Evolutionary conservation across 1,140 invertebrate species (phyloP), one percentile per base, ranked within the genome.

Genomic region (Temnothorax longispinosus): DNA sequence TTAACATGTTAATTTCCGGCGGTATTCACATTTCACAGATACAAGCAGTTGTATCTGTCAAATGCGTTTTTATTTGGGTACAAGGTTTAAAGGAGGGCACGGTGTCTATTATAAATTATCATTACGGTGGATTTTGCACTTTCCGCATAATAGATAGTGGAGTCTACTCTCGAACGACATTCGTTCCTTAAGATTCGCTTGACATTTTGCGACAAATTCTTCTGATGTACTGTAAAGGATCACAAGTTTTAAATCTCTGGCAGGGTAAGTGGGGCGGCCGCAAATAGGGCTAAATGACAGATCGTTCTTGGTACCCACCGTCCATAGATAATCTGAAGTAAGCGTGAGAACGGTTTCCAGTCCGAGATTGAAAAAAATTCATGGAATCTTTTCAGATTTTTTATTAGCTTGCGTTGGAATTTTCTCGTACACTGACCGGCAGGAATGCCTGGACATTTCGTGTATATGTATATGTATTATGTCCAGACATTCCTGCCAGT

Each of bases 1-100:
- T 80, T 52, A 69, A 80, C 21, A 69, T 58, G 11, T 58, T 27
- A 0, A 72, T 82, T 72, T 69, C 4, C 21, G 35, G 13, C 8
- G 6, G 6, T 71, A 13, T 41, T 71, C 6, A 2, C 13, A 4
- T 44, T 56, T 56, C 32, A 58, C 5, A 21, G n/a, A 56, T 58
- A 7, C 6, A 71, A 18, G 15, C 47, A 47, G n/a, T 35, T 35
- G 58, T 58, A 38, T 62, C 11, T 21, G n/a, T 58, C 27, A 75
- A 71, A 75, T 75, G 21, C 47, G 56, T 84, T 90, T 81, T 89
- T 89, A 82, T 87, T 27, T 35, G 71, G 13, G 50, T 72, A 89
- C 21, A 89, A 82, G 44, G 32, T 38, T 11, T 35, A 69, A 4
- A 35, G 8, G 0, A 21, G 6, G 56, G 58, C 4, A 69, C 44